phyloP scores from a whole-genome alignment of 2,797 vertebrate genomes.

The Microctenopoma stevenorrisi region DNA sequence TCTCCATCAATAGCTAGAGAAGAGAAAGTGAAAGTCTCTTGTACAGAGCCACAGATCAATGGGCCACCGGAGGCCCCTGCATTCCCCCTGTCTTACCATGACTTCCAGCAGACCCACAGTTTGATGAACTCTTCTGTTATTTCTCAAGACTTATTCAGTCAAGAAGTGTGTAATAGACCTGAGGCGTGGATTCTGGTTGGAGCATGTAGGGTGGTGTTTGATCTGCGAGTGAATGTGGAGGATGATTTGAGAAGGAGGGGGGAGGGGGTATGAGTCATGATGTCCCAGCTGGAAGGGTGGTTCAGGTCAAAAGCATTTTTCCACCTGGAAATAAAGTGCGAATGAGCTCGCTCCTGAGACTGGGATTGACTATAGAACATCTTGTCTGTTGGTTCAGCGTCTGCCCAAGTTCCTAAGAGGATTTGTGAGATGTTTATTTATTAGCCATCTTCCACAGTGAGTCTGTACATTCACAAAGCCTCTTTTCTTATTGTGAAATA shows the following conservation, averaged over 20 bases:
- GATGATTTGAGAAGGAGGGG: not conserved
- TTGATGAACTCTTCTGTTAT: slow-evolving; percentile 47
- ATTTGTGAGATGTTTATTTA: slow-evolving; percentile 75
- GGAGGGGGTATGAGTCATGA: slow-evolving; percentile 62
- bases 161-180: not conserved
- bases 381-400: slow-evolving; percentile 6
- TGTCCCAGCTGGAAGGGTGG: slow-evolving; percentile 49
- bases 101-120: slow-evolving; percentile 31
- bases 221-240: slow-evolving; percentile 20
- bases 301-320: slow-evolving; percentile 51
- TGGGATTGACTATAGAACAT: not conserved
- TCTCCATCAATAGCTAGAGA: slow-evolving; percentile 45
- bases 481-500: slow-evolving; percentile 75
- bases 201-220: slow-evolving; percentile 16
- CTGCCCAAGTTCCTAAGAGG: slow-evolving; percentile 54
- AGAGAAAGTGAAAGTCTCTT: slow-evolving; percentile 29
- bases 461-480: slow-evolving; percentile 69
- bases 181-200: slow-evolving; percentile 10
- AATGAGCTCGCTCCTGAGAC: slow-evolving; percentile 11
- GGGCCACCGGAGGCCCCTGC: slow-evolving; percentile 49
- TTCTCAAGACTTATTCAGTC: slow-evolving; percentile 35
- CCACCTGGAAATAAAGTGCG: slow-evolving; percentile 29
- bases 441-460: slow-evolving; percentile 65
- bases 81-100: slow-evolving; percentile 27
- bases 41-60: slow-evolving; percentile 49